Evolutionary conservation across 2,888 invertebrate species (phyloP).

Genomic region (Phorcus lineatus): DNA sequence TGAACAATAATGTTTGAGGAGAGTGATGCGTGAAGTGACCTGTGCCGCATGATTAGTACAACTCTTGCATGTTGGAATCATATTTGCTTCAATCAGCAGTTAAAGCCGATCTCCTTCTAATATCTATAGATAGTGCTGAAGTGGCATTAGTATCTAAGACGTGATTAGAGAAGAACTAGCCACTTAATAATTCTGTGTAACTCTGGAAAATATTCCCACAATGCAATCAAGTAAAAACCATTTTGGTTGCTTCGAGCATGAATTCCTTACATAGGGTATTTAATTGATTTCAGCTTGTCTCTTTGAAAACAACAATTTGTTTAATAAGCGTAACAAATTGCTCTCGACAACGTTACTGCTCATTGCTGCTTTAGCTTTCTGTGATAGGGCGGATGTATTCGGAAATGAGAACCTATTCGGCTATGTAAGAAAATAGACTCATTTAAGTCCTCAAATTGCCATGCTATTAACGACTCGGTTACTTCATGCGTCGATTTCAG

Average conservation of each 20-base stretch:
- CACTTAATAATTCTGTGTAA: not conserved
- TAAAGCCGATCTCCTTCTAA: too few species aligned
- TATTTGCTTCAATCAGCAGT: too few species aligned
- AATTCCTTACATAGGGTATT: not conserved
- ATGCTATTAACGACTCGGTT: not conserved
- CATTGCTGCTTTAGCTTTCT: not conserved
- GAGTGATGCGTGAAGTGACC: too few species aligned
- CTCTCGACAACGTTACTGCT: not conserved
- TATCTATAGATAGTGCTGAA: too few species aligned
- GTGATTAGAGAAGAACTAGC: too few species aligned
- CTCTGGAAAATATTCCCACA: not conserved
- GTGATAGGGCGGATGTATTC: not conserved
- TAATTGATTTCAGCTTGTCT: not conserved
- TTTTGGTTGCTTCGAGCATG: not conserved
- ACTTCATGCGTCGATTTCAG: not conserved
- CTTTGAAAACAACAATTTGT: constrained; percentile 14
- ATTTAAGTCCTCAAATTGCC: constrained; percentile 1
- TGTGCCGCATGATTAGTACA: too few species aligned
- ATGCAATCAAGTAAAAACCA: not conserved
- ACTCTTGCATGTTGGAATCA: too few species aligned
- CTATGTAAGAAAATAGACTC: constrained; percentile 5
- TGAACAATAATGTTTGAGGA: too few species aligned
- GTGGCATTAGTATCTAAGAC: too few species aligned
- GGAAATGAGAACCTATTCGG: not conserved
- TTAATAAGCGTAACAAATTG: constrained; percentile 15